These are phyloP conservation scores for Euphydryas editha DNA, from an alignment of 2,888 invertebrate species.

Conservation along the genomic window DNA sequence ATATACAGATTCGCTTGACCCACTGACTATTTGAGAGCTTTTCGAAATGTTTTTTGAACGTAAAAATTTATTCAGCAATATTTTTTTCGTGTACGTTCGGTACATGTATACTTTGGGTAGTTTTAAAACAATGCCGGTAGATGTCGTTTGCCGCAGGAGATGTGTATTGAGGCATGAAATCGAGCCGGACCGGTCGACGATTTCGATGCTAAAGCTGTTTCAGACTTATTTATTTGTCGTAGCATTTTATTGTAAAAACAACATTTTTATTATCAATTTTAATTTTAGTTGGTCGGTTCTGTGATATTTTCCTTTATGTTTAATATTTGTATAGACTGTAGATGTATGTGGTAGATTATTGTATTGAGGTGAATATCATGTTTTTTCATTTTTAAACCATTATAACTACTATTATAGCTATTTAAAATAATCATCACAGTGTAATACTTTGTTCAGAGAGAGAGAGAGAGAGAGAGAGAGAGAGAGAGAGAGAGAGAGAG, in stretches of 20 bases:
- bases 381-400: too few species aligned
- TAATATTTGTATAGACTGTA: too few species aligned
- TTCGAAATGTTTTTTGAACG: conserved; percentile 7
- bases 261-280: too few species aligned
- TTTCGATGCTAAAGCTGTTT: conserved; percentile 30
- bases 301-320: too few species aligned
- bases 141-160: conserved; percentile 39
- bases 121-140: conserved; percentile 35
- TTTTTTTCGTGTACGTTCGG: not conserved
- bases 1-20: not conserved
- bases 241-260: not conserved
- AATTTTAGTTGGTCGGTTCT: too few species aligned
- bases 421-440: too few species aligned
- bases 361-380: too few species aligned
- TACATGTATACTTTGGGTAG: conserved; percentile 22
- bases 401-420: too few species aligned
- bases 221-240: conserved; percentile 2
- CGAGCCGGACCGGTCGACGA: conserved; percentile 50
- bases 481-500: too few species aligned
- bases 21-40: conserved; percentile 1
- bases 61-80: conserved; percentile 1
- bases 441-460: too few species aligned
- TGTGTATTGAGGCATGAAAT: conserved; percentile 57
- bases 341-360: too few species aligned
- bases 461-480: too few species aligned